Base-by-base conservation (phyloP, 1,140 invertebrate species). In the Brachionus rubens region DNA sequence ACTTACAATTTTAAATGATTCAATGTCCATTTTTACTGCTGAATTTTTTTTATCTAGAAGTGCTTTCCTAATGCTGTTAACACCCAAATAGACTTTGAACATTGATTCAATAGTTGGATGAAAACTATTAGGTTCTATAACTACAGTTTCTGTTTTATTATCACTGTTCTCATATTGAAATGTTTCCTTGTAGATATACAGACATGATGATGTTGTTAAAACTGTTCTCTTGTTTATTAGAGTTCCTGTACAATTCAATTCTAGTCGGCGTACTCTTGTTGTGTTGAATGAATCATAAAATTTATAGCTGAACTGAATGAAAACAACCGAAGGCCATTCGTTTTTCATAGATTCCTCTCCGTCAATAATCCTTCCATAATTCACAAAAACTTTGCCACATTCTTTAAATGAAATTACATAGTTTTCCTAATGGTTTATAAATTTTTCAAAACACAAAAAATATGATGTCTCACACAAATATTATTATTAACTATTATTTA, bases 121-220 rank as follows among this genome's bases (percentile, higher is more conserved):
- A 3, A 33, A 41, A 12, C 28, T 19, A 47, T 70, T 70, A 19
- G 67, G 67, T n/a, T n/a, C n/a, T n/a, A n/a, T n/a, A n/a, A n/a
- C n/a, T n/a, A n/a, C n/a, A n/a, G n/a, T n/a, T n/a, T n/a, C n/a
- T n/a, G n/a, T n/a, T n/a, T n/a, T n/a, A 52, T 52, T 6, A 21
- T 52, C 48, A 26, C n/a, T 52, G 4, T 4, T 4, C n/a, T 19
- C 16, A 6, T 52, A 4, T 5, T 52, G n/a, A 26, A 6, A 5
- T 5, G n/a, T 6, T n/a, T 52, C 16, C n/a, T 6, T 52, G 4
- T 26, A 5, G 9, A 6, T 21, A 5, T 6, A 6, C 4, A 21
- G 54, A 81, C 92, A 93, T 79, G 90, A 88, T 48, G 91, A 91
- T 2, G 90, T 87, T 1, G 91, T 92, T 1, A 91, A 79, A 5